Evolutionary conservation across 2,797 vertebrate species (phyloP).

Genomic region (Galagoides demidoff): DNA sequence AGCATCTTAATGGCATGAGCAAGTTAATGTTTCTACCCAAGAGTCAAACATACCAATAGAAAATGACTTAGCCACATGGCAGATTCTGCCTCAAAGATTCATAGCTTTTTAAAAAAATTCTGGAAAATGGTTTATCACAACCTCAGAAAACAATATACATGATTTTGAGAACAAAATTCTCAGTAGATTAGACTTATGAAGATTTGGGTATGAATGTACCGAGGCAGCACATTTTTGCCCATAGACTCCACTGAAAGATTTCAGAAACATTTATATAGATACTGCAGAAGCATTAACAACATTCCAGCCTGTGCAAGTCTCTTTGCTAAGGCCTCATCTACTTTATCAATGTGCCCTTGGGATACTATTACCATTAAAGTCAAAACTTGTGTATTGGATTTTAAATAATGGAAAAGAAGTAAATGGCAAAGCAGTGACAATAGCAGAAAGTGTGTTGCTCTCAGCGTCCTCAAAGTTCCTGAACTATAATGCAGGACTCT

Average conservation of each 20-base stretch:
- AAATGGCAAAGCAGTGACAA: slow-evolving; percentile 14
- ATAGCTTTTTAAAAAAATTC: not conserved
- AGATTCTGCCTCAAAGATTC: slow-evolving; percentile 18
- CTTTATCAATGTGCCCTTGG: slow-evolving; percentile 19
- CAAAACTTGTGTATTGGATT: slow-evolving; percentile 61
- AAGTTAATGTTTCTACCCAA: slow-evolving; percentile 42
- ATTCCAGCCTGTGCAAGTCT: not conserved
- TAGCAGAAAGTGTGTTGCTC: not conserved
- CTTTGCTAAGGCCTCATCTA: slow-evolving; percentile 24
- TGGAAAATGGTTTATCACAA: slow-evolving; percentile 17
- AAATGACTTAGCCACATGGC: slow-evolving; percentile 36
- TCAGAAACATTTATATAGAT: not conserved
- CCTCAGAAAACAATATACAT: slow-evolving; percentile 29
- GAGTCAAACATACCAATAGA: slow-evolving; percentile 27
- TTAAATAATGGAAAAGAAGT: slow-evolving; percentile 67
- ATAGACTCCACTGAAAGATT: not conserved
- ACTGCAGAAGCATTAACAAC: not conserved
- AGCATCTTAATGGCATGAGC: slow-evolving; percentile 22
- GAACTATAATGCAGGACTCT: not conserved
- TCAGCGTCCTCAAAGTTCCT: not conserved
- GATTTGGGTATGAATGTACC: not conserved
- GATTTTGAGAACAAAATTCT: slow-evolving; percentile 39
- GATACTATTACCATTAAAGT: slow-evolving; percentile 41
- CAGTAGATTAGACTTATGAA: slow-evolving; percentile 12
- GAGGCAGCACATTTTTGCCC: not conserved